Evolutionary conservation across 2,888 invertebrate genomes (phyloP), one percentile per base, ranked within the genome.

Genomic region (Ormyrus labotus): DNA sequence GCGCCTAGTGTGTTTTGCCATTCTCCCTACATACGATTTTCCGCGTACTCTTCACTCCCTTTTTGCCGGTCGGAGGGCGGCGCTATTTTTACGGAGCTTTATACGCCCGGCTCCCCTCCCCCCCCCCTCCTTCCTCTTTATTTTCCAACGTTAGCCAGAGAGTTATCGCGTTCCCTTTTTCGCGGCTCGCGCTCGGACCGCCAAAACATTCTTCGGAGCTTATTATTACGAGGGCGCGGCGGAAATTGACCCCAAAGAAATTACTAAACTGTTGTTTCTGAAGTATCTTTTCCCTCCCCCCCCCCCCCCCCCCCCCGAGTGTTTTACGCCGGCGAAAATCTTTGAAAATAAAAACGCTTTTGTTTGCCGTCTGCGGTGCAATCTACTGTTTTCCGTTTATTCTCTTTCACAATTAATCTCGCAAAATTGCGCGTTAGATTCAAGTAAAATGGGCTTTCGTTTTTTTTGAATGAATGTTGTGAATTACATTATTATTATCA

Each of bases 1-100:
- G 84, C 83, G 74, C 19, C 60, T 60, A 68, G 63, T 60, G 79
- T 79, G 74, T 83, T 81, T 78, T 78, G 78, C 71, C 53, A 77
- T 75, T 75, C 68, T 75, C 60, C 60, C 68, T 75, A 75, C 75
- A 75, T 68, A 68, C 75, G 75, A 75, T 75, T 75, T 75, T n/a
- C 58, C 45, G 53, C 45, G 50, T 8, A 7, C n/a, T 45, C 9
- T 48, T 19, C 60, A 45, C 73, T 48, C 64, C 34, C 47, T 11
- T n/a, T 47, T 9, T 45, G 19, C 7, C 60, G n/a, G 13, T 34
- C 1, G 11, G 5, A 10, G 60, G 34, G 34, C 61, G 61, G 10
- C 60, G 63, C 67, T 78, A 64, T 78, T 78, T 71, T 71, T 51
- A n/a, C 48, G 45, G 48, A 60, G 71, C 53, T 71, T 71, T 72